Evolutionary conservation across 2,113 vertebrate species (phyloP), one percentile per base, ranked within the genome.

Genomic region (western clawed frog (Xenopus tropicalis)): DNA sequence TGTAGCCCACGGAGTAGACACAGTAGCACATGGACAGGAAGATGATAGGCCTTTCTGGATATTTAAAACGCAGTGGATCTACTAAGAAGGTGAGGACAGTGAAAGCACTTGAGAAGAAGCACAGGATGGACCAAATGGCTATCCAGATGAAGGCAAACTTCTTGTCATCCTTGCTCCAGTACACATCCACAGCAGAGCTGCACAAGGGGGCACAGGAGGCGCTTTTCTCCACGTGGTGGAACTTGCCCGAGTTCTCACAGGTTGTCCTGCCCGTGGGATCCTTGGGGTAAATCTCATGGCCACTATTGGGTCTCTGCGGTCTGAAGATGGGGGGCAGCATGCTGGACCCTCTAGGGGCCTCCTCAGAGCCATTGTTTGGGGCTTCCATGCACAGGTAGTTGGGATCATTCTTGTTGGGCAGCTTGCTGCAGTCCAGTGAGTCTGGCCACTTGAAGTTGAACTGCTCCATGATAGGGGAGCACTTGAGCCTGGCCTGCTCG

Each of bases 11-110:
- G 0, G 97, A 98, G 85, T 98, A 98, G 72, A 97, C 95, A 6
- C 95, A 97, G 93, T 98, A 98, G 83, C 96, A 99, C 96, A 98
- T 96, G 1, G 97, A 98, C 1, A 98, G 92, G 87, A 99, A 99
- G 86, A 98, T 96, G 80, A 99, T 98, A 69, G 97, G 97, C 79
- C 96, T 90, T 89, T 99, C 96, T 0, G 97, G 97, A 88, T 99
- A 99, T 79, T 93, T 91, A 89, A 99, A 99, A 20, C 97, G 93
- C 78, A 93, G 93, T 0, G 96, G 96, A 79, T 99, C 95, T 0
- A 98, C 90, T 70, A 98, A 92, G 75, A 99, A 99, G 22, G 97
- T 99, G 76, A 99, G 93, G 11, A 98, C 96, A 0, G 97, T 99
- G 85, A 99, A 99, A 80, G 96, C 92, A 14, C 97, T 98, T 80